Evolutionary conservation across 2,888 invertebrate species (phyloP).

Genomic region (Azorinus chamasolen): DNA sequence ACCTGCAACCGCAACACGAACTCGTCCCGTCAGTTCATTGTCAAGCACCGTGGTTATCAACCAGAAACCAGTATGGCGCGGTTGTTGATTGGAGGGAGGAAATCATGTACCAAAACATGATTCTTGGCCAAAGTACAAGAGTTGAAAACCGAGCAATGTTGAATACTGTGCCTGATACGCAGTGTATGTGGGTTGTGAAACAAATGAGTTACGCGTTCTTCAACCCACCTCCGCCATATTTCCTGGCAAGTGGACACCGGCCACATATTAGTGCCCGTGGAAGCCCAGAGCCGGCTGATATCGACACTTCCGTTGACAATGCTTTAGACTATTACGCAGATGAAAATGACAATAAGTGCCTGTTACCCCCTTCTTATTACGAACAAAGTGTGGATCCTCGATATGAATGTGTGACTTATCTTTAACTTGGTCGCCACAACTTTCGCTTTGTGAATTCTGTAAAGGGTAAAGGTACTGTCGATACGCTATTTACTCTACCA

Average conservation of each 20-base stretch:
- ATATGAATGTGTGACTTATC: slow-evolving; percentile 50
- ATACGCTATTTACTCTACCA: too few species aligned
- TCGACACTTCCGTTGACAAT: background rate
- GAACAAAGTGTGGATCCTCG: slow-evolving; percentile 51
- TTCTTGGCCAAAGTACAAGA: too few species aligned
- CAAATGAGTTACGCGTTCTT: slow-evolving; percentile 50
- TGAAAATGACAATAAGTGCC: slow-evolving; percentile 24
- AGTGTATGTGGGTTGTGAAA: slow-evolving; percentile 55
- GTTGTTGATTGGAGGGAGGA: slow-evolving; percentile 43
- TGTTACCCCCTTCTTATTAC: slow-evolving; percentile 51
- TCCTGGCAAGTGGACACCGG: background rate
- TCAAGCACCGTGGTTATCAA: too few species aligned
- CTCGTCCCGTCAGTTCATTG: background rate
- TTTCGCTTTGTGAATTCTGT: too few species aligned
- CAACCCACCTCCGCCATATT: slow-evolving; percentile 53
- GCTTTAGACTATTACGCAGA: slow-evolving; percentile 14
- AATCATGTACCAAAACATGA: slow-evolving; percentile 28
- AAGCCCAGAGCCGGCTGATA: background rate
- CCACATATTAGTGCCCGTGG: background rate
- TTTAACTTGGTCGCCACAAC: too few species aligned
- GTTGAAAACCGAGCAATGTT: too few species aligned
- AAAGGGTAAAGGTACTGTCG: too few species aligned
- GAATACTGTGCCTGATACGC: slow-evolving; percentile 13
- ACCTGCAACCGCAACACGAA: too few species aligned
- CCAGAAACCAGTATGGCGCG: background rate